These are phyloP conservation scores for Sturnira hondurensis DNA, from an alignment of 2,113 vertebrate species.

Conservation along the genomic window DNA sequence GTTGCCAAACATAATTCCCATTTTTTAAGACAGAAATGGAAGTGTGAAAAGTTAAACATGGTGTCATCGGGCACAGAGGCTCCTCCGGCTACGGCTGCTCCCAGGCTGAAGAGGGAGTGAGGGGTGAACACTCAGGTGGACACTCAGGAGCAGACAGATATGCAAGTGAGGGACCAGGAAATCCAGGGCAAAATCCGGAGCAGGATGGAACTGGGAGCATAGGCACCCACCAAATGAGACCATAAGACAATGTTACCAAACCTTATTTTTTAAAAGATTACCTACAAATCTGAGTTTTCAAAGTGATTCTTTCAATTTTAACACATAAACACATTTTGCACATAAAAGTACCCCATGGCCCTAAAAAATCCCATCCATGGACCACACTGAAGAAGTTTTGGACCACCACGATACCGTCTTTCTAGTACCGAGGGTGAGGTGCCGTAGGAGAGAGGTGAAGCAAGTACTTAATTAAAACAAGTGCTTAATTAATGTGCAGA, in stretches of 20 bases:
- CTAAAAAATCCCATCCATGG: neutral
- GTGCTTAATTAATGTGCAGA: neutral
- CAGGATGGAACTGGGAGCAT: fast-evolving
- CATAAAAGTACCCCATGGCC: neutral
- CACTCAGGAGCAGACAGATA: neutral
- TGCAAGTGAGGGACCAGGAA: neutral
- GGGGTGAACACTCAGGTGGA: fast-evolving
- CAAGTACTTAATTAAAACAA: neutral
- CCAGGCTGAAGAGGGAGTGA: neutral
- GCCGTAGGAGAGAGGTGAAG: neutral
- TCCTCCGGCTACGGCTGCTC: neutral
- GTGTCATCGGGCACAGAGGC: too few species aligned
- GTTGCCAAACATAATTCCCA: neutral
- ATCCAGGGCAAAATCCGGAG: neutral
- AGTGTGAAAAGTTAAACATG: neutral
- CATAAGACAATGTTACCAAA: neutral
- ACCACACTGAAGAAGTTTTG: neutral
- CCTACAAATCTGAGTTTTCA: neutral
- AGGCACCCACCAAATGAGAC: neutral
- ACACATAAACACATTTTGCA: neutral
- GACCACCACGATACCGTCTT: neutral
- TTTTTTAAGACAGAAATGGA: neutral
- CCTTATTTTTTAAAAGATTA: neutral
- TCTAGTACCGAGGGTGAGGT: neutral
- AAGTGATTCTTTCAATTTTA: neutral